These are phyloP conservation scores for Mesorhabditis sp. DNA, from an alignment of 2,888 invertebrate species.

Conservation along the genomic window DNA sequence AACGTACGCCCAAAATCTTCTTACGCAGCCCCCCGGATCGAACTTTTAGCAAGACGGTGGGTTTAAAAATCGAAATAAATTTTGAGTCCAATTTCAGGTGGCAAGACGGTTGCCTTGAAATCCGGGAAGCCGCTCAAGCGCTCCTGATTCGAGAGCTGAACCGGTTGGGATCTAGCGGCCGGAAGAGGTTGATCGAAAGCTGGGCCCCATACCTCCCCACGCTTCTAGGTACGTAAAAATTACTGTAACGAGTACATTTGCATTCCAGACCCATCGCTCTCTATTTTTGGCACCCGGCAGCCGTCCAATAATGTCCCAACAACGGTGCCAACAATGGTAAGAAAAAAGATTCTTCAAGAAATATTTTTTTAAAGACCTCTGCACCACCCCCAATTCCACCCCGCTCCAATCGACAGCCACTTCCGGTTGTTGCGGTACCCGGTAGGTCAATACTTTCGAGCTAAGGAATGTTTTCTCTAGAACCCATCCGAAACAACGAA, in stretches of 20 bases:
- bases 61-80: background rate
- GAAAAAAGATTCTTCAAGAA: background rate
- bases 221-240: conserved; percentile 53
- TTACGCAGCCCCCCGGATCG: conserved; percentile 91
- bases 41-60: conserved; percentile 85
- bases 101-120: conserved; percentile 96
- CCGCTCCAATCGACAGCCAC: conserved; percentile 27
- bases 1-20: conserved; percentile 70
- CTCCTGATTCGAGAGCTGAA: conserved; percentile 86
- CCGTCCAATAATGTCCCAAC: background rate
- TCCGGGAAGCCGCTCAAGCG: conserved; percentile 91
- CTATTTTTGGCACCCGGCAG: conserved; percentile 56
- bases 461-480: conserved; percentile 9
- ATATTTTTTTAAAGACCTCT: conserved; percentile 10
- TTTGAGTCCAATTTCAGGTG: conserved; percentile 64
- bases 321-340: background rate
- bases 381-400: conserved; percentile 40
- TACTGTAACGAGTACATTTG: background rate
- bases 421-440: conserved; percentile 21
- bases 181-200: conserved; percentile 76
- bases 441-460: conserved; percentile 6
- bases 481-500: conserved; percentile 26
- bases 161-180: conserved; percentile 80
- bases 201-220: conserved; percentile 93
- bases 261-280: conserved; percentile 58